Evolutionary conservation across 2,888 invertebrate species (phyloP).

Genomic region (Cremastinae sp.): DNA sequence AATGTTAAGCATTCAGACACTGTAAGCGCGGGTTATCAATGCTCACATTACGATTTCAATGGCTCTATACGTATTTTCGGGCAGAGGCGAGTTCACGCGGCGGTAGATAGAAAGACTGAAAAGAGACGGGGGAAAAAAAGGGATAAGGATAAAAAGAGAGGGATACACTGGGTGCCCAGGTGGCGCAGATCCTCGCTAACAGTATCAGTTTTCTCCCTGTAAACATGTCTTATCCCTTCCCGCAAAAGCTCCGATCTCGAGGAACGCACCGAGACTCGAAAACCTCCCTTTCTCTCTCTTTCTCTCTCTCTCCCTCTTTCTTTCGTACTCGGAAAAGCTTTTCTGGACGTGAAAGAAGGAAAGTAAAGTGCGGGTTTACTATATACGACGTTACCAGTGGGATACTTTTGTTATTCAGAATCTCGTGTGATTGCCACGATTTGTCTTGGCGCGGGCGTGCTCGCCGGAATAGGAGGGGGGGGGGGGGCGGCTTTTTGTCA

Average conservation of each 20-base stretch:
- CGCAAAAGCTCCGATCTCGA: constrained; percentile 56
- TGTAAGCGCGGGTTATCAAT: constrained; percentile 49
- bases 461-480: constrained; percentile 11
- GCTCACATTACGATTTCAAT: constrained; percentile 42
- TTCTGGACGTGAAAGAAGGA: constrained; percentile 9
- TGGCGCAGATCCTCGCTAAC: constrained; percentile 65
- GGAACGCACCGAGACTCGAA: constrained; percentile 34
- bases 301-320: neutral
- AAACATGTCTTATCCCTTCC: constrained; percentile 66
- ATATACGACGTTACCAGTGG: constrained; percentile 52
- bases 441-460: constrained; percentile 62
- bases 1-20: constrained; percentile 42
- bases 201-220: constrained; percentile 67
- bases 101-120: constrained; percentile 29
- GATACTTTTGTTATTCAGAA: constrained; percentile 69
- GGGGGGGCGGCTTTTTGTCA: constrained; percentile 19
- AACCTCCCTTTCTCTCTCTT: constrained; percentile 16
- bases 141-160: constrained; percentile 1
- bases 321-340: constrained; percentile 8
- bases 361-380: constrained; percentile 35
- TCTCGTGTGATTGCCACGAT: constrained; percentile 67
- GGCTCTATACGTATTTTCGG: constrained; percentile 15
- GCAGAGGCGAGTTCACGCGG: constrained; percentile 20
- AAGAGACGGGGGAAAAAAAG: no score
- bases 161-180: constrained; percentile 59